A percentile compares a stretch with the other conserved stretches of the same genome.
Conservation (phyloP, 2,113 vertebrate species). For the Petrocephalus microphthalmus region DNA sequence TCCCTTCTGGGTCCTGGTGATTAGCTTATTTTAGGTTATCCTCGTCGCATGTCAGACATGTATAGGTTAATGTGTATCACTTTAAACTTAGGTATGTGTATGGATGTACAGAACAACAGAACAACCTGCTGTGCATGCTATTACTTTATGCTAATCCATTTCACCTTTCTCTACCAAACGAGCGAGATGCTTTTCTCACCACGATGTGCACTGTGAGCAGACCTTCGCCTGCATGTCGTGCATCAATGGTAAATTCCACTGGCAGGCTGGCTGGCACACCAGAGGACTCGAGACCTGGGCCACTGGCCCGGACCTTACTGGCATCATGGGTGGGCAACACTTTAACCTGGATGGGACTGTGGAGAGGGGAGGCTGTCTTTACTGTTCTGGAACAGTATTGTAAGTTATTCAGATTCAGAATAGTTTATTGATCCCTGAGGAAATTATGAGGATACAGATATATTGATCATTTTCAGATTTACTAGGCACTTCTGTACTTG, state of each 20-base stretch:
- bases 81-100: neutral
- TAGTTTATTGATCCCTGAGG: too few relatives aligned
- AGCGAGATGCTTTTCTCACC: conserved; percentile 52
- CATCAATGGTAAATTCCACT: conserved; percentile 88
- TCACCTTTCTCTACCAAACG: neutral
- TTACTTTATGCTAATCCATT: neutral
- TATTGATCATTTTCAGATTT: too few relatives aligned
- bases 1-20: conserved; percentile 82
- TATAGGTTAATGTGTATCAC: neutral
- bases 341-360: conserved; percentile 86
- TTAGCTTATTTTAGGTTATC: neutral
- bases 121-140: neutral
- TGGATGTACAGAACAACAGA: neutral
- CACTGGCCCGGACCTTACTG: conserved; percentile 87
- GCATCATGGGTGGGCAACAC: conserved; percentile 81
- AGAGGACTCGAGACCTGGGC: conserved; percentile 76
- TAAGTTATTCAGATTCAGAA: too few relatives aligned
- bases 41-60: neutral
- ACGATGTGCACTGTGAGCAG: conserved; percentile 86
- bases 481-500: neutral
- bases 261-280: conserved; percentile 85
- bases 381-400: neutral
- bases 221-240: conserved; percentile 82
- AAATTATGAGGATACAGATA: too few relatives aligned
- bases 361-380: neutral